phyloP scores from a whole-genome alignment of 2,888 invertebrate species.

The Diachrysia chrysitis region DNA sequence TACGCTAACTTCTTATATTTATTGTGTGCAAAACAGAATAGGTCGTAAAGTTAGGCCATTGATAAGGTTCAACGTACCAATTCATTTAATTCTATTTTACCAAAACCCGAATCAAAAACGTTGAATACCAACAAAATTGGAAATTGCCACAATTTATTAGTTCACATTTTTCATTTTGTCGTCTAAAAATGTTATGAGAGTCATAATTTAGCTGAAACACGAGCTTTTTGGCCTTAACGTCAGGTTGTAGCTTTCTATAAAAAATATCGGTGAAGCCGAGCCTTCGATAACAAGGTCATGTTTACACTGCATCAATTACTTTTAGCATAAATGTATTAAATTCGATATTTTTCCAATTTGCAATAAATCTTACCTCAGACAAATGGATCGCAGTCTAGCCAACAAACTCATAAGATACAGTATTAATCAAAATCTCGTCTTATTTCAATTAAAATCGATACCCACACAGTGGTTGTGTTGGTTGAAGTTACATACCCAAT shows the following conservation, averaged over 20 bases:
- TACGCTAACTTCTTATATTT: background rate
- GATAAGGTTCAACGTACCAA: constrained; percentile 5
- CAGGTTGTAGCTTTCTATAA: constrained; percentile 31
- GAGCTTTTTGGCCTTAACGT: constrained; percentile 31
- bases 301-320: constrained; percentile 19
- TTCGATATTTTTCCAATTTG: constrained; percentile 25
- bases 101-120: background rate
- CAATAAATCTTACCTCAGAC: constrained; percentile 15
- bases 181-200: constrained; percentile 50
- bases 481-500: background rate
- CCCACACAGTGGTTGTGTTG: constrained; percentile 1
- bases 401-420: background rate
- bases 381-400: background rate
- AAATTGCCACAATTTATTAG: constrained; percentile 42
- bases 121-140: constrained; percentile 49
- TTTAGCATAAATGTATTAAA: constrained; percentile 24
- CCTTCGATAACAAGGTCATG: constrained; percentile 10
- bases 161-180: constrained; percentile 53
- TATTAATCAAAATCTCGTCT: background rate
- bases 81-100: background rate
- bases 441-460: background rate
- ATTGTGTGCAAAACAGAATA: background rate
- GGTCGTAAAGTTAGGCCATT: constrained; percentile 2
- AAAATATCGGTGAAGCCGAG: constrained; percentile 18
- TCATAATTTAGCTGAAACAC: constrained; percentile 49